Conservation (phyloP, 1,140 invertebrate species). For the Drosophila albomicans region DNA sequence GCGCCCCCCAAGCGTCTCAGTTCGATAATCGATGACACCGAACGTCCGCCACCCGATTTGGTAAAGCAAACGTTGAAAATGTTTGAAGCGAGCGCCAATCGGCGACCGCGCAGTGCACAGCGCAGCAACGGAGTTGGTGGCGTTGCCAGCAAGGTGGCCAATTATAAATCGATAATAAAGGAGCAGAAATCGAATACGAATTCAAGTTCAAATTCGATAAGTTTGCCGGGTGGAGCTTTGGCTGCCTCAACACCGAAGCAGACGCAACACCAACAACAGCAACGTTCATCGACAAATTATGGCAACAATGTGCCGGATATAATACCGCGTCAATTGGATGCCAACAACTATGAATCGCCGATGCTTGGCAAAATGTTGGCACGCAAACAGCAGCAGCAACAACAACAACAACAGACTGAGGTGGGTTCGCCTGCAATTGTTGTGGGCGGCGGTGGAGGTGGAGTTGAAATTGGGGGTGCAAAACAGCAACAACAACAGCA, state of each 20-base stretch:
- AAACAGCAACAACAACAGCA: constrained; percentile 5
- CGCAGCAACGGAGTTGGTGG: constrained; percentile 87
- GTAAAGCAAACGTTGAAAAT: constrained; percentile 93
- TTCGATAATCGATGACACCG: constrained; percentile 91
- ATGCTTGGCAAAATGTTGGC: constrained; percentile 52
- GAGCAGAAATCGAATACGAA: constrained; percentile 72
- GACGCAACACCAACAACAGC: not conserved
- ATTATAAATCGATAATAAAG: constrained; percentile 88
- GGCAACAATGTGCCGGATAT: constrained; percentile 59
- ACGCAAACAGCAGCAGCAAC: constrained; percentile 48
- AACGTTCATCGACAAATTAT: not conserved
- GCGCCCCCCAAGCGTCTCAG: constrained; percentile 88
- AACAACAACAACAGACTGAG: constrained; percentile 1
- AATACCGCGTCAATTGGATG: constrained; percentile 58
- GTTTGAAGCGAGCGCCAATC: constrained; percentile 90
- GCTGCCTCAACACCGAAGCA: constrained; percentile 66
- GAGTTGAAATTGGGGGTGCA: constrained; percentile 24
- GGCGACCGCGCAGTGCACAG: constrained; percentile 80
- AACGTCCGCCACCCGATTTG: constrained; percentile 93
- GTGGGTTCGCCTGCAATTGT: not conserved
- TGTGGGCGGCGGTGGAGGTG: not conserved
- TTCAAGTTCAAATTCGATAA: no score
- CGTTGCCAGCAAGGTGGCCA: constrained; percentile 88
- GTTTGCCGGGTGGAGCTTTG: constrained; percentile 30
- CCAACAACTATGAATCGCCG: constrained; percentile 47